Evolutionary conservation across 2,888 invertebrate species (phyloP), one percentile per base, ranked within the genome.

Genomic region (Drosophila macrospina): DNA sequence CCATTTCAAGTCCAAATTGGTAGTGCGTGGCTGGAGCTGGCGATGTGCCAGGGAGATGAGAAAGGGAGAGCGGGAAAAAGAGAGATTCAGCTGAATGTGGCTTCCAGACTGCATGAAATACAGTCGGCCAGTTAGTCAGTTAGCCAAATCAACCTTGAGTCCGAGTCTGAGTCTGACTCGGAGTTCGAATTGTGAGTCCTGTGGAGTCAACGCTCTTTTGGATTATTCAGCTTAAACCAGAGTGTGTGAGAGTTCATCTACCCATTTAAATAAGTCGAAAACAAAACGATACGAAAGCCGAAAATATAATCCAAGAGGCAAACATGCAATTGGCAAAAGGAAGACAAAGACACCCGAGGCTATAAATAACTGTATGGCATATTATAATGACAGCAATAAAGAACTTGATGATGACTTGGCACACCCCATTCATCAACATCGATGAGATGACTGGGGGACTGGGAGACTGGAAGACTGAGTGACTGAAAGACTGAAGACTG

Each of bases 321-420:
- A 32, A 16, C 44, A 45, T 45, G 51, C 52, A 68, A 60, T 78
- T 74, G 79, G 74, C 75, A 78, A 60, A 60, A 30, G 48, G 44
- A 34, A 73, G 13, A 74, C 62, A 75, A 69, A 64, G 63, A 66
- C 54, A 51, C 45, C 56, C 50, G 42, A 47, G 68, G 80, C 89
- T 87, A 82, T 82, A 88, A 82, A 82, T 82, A 86, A 73, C 73
- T 64, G 60, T 56, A 63, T 65, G 63, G 57, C 88, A 86, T 57
- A 67, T 85, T 88, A 89, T 89, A 88, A 89, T 89, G 89, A 89
- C 84, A 83, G 89, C 89, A 73, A 89, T 89, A 89, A 84, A 88
- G 88, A 71, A 86, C 54, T 62, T 52, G 65, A 88, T 75, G 83
- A 89, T 85, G 83, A 69, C 80, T 70, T 59, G 87, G 81, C 89